These are phyloP conservation scores for Phengaris alcon DNA, from an alignment of 2,888 invertebrate species.

Conservation along the genomic window DNA sequence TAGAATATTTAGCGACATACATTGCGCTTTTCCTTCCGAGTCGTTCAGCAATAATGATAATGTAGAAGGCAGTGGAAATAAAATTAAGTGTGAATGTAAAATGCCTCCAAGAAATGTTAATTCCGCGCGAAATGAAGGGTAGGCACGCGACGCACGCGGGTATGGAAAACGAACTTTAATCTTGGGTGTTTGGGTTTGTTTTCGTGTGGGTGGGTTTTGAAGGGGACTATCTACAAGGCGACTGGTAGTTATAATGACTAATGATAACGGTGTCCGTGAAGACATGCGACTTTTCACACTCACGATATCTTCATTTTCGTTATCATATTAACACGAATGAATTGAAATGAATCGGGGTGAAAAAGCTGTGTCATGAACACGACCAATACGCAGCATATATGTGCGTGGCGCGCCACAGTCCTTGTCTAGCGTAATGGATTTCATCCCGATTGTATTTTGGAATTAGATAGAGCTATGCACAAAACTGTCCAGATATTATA, in stretches of 20 bases:
- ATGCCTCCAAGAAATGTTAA: conserved; percentile 48
- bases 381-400: too few relatives aligned
- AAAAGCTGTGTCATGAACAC: neutral
- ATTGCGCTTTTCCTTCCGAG: conserved; percentile 41
- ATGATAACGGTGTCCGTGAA: conserved; percentile 41
- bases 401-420: too few relatives aligned
- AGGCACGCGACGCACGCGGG: conserved; percentile 43
- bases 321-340: conserved; percentile 32
- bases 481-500: too few relatives aligned
- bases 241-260: conserved; percentile 48
- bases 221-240: conserved; percentile 45
- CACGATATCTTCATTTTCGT: conserved; percentile 39
- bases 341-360: neutral
- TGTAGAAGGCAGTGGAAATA: conserved; percentile 46
- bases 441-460: too few relatives aligned
- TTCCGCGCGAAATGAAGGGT: conserved; percentile 43
- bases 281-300: conserved; percentile 39
- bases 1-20: conserved; percentile 30
- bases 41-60: conserved; percentile 41
- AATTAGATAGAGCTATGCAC: too few relatives aligned
- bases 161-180: conserved; percentile 35
- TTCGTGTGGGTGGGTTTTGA: conserved; percentile 39
- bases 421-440: too few relatives aligned
- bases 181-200: conserved; percentile 21
- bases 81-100: conserved; percentile 43